Base-by-base conservation (phyloP, 2,888 invertebrate species). In the Acanthoscelides obtectus region DNA sequence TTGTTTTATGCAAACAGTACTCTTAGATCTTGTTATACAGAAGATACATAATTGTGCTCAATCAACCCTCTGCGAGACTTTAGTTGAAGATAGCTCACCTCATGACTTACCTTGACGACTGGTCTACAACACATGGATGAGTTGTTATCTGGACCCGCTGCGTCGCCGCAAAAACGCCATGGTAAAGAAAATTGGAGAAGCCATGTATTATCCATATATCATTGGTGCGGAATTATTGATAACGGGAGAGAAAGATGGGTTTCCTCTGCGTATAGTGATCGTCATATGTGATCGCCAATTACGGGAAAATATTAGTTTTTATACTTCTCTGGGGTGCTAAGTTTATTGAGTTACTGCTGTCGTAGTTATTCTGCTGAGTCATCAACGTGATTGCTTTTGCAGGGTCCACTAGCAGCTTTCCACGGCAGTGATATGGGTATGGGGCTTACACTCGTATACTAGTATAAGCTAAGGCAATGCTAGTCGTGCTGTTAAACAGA, bases 201-300 rank as follows among this genome's bases (percentile, higher is more conserved):
- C 64, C 66, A 45, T 63, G 68, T 70, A 4, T 22, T 20, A n/a
- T 27, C 70, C n/a, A 66, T 72, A 70, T 72, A 70, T 72, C 70
- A 72, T 72, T 67, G 70, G 25, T 64, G 22, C 65, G 67, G 68
- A 72, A 72, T 72, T 72, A 72, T 72, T 72, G 67, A 72, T 72
- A 68, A 22, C 22, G 66, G 66, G 67, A 64, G 70, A 66, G 27
- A 22, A 45, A 20, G 64, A 6, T 22, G 27, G 65, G 45, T 12
- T 12, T 45, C 17, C 45, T 45, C 45, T 45, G 45, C 45, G 45
- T 45, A 4, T 45, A 45, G 12, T 45, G 5, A 45, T 45, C 70
- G 68, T 72, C 72, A 72, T 72, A 66, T 72, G 70, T 45, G 64
- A 72, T 68, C 68, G 70, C 70, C 72, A 72, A 72, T 72, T 72